Conservation (phyloP, 2,113 vertebrate genomes). For the Pachycephala philippinensis region DNA sequence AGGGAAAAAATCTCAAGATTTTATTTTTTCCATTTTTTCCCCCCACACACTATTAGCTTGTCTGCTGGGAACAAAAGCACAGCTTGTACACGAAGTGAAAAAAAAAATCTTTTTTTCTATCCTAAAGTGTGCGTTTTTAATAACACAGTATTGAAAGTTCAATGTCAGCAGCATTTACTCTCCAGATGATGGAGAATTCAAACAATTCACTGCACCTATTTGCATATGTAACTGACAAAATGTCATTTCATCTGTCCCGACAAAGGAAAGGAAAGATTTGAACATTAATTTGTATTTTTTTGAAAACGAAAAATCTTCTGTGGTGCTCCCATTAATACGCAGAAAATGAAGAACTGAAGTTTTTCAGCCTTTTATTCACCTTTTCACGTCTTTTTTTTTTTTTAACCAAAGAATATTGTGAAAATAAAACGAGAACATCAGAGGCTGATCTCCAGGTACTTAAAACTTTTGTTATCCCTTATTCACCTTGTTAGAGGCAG, state of each 20-base stretch:
- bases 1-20: background rate
- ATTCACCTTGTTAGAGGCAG: background rate
- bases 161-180: background rate
- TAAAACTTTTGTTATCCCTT: background rate
- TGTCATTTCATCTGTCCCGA: background rate
- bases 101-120: background rate
- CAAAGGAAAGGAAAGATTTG: background rate
- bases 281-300: background rate
- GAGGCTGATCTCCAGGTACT: background rate
- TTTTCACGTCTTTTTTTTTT: background rate
- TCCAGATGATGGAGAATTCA: background rate
- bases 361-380: background rate
- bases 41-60: background rate
- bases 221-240: constrained; percentile 9
- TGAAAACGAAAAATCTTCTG: background rate
- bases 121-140: background rate
- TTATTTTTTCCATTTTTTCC: background rate
- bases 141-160: background rate
- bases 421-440: constrained; percentile 33
- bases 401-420: background rate
- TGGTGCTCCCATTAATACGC: background rate
- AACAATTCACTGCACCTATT: background rate
- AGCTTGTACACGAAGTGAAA: background rate
- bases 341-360: background rate
- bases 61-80: background rate